Conservation (phyloP, 2,797 vertebrate species). For the Cyprinodon diabolis region DNA sequence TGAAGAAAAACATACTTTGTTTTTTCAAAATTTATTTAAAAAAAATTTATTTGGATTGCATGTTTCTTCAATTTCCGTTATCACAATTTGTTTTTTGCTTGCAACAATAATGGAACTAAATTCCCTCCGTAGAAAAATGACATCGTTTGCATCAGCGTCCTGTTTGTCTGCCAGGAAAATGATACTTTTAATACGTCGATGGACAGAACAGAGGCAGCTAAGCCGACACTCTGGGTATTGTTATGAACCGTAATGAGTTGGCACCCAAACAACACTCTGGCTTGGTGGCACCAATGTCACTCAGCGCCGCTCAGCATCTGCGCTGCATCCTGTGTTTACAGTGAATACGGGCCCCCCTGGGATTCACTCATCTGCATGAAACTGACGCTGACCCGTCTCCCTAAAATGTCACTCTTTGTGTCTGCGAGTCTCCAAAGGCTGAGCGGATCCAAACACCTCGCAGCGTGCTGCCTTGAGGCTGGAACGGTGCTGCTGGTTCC, state of each 20-base stretch:
- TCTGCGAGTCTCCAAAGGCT: constrained; percentile 35
- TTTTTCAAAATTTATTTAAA: too few species aligned
- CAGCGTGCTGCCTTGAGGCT: constrained; percentile 35
- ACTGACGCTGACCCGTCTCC: constrained; percentile 51
- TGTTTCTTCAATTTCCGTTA: too few species aligned
- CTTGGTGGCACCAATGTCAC: constrained; percentile 36
- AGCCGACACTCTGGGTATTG: constrained; percentile 49
- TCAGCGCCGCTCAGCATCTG: constrained; percentile 35
- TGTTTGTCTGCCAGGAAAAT: constrained; percentile 59
- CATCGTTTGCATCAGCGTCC: constrained; percentile 26
- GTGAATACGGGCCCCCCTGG: constrained; percentile 41
- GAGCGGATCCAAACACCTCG: constrained; percentile 44
- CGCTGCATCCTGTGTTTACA: constrained; percentile 34
- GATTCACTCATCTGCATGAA: constrained; percentile 65
- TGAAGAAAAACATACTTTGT: too few species aligned
- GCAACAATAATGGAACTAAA: neutral
- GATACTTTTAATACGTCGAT: constrained; percentile 47
- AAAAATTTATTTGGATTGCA: too few species aligned
- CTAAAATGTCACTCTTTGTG: constrained; percentile 72
- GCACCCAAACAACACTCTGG: constrained; percentile 26
- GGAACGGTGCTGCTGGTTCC: constrained; percentile 13
- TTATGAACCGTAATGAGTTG: constrained; percentile 59
- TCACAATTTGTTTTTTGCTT: constrained; percentile 39
- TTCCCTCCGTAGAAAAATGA: too few species aligned
- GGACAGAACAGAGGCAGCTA: constrained; percentile 33